phyloP scores from a whole-genome alignment of 2,888 invertebrate species.

The Alcis repandata region DNA sequence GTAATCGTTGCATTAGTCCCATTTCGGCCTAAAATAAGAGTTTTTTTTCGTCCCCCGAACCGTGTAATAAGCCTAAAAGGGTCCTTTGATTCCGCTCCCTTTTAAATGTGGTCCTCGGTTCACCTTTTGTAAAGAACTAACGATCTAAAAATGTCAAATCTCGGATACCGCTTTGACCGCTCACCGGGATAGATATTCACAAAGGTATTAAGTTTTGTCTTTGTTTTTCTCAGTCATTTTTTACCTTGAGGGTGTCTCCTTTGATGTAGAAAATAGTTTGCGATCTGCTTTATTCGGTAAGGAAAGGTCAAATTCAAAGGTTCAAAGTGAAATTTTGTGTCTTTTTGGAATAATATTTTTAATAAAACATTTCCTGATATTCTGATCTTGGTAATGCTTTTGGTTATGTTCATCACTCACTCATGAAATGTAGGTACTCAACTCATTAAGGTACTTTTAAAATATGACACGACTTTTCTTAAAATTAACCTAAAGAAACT shows the following conservation, averaged over 20 bases:
- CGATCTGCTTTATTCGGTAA: conserved; percentile 12
- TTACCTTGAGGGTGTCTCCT: conserved; percentile 33
- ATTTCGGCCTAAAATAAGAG: conserved; percentile 50
- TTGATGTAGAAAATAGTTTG: conserved; percentile 38
- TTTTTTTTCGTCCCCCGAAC: conserved; percentile 57
- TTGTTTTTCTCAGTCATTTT: conserved; percentile 44
- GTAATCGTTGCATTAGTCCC: conserved; percentile 37
- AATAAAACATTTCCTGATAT: neutral
- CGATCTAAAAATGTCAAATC: conserved; percentile 64
- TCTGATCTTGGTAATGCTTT: neutral
- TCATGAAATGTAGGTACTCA: too few species aligned
- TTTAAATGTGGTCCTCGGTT: conserved; percentile 71
- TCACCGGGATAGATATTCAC: conserved; percentile 44
- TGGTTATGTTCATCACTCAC: neutral
- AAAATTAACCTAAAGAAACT: too few species aligned
- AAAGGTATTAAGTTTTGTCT: conserved; percentile 61
- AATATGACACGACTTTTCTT: too few species aligned
- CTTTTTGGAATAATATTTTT: conserved; percentile 22
- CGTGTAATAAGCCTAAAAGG: conserved; percentile 80
- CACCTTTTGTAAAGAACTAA: conserved; percentile 70
- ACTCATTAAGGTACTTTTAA: too few species aligned
- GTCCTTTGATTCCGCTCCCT: conserved; percentile 74
- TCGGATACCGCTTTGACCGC: conserved; percentile 62
- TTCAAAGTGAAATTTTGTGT: conserved; percentile 21
- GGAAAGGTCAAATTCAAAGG: conserved; percentile 5